phyloP scores from a whole-genome alignment of 2,113 vertebrate species.

The Sylvietta virens region DNA sequence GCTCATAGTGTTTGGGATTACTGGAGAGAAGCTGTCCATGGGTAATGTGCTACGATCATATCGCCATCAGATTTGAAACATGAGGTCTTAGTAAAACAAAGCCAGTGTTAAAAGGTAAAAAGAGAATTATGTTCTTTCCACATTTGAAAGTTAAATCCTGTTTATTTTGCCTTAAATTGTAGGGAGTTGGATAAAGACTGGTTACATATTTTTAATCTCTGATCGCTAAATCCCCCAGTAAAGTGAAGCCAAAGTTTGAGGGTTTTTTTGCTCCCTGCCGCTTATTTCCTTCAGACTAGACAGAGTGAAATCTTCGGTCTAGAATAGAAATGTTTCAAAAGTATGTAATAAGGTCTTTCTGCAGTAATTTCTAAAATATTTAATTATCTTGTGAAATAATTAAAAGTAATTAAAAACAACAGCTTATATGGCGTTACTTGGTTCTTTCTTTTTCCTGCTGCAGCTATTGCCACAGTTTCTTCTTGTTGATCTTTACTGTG shows the following conservation, averaged over 20 bases:
- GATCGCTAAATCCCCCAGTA: neutral
- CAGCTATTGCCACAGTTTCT: neutral
- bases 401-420: neutral
- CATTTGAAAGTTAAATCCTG: neutral
- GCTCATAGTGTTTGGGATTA: neutral
- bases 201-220: neutral
- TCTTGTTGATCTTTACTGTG: neutral
- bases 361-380: neutral
- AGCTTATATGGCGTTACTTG: neutral
- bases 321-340: neutral
- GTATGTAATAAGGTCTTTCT: neutral
- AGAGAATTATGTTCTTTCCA: neutral
- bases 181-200: neutral
- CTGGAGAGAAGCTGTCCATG: neutral
- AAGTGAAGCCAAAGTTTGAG: neutral
- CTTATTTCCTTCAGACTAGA: neutral
- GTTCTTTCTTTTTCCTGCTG: neutral
- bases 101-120: neutral
- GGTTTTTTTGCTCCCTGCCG: neutral
- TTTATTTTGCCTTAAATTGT: neutral
- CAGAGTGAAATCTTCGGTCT: neutral
- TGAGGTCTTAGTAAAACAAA: neutral
- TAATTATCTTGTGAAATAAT: neutral
- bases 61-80: neutral
- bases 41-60: fast-evolving